Evolutionary conservation across 2,797 vertebrate species (phyloP).

Genomic region (Microhierax caerulescens): DNA sequence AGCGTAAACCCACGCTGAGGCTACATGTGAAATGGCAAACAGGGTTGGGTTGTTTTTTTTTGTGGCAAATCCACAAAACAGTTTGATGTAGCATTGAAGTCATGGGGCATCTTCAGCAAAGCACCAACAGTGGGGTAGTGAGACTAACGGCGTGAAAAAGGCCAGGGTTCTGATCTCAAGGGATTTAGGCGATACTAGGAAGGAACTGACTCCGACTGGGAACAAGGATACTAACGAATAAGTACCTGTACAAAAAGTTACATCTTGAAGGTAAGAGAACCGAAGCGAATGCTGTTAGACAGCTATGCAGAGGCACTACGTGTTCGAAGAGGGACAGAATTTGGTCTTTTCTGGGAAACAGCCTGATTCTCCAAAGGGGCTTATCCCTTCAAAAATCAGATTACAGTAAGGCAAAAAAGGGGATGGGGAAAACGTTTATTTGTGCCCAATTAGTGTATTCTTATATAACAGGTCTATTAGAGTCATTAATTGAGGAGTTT

Average conservation of each 20-base stretch:
- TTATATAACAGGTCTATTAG: neutral
- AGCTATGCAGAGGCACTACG: neutral
- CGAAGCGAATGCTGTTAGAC: neutral
- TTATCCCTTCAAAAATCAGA: slow-evolving; percentile 7
- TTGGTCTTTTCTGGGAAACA: neutral
- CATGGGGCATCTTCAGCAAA: neutral
- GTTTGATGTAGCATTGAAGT: neutral
- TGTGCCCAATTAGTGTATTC: neutral
- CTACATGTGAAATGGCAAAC: neutral
- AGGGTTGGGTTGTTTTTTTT: neutral
- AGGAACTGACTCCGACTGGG: neutral
- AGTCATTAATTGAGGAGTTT: neutral
- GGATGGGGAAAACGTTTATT: neutral
- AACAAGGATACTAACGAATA: neutral
- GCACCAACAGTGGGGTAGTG: neutral
- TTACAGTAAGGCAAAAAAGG: neutral
- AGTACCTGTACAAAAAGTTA: neutral
- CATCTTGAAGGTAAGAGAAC: neutral
- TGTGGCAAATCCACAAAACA: neutral
- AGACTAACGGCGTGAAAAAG: neutral
- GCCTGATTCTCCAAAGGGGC: neutral
- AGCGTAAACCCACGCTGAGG: neutral
- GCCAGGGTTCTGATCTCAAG: neutral
- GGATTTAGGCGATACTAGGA: neutral
- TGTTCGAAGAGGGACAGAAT: neutral